Base-by-base conservation (phyloP, 2,888 invertebrate genomes). In the Hydroisotoma schaefferi region DNA sequence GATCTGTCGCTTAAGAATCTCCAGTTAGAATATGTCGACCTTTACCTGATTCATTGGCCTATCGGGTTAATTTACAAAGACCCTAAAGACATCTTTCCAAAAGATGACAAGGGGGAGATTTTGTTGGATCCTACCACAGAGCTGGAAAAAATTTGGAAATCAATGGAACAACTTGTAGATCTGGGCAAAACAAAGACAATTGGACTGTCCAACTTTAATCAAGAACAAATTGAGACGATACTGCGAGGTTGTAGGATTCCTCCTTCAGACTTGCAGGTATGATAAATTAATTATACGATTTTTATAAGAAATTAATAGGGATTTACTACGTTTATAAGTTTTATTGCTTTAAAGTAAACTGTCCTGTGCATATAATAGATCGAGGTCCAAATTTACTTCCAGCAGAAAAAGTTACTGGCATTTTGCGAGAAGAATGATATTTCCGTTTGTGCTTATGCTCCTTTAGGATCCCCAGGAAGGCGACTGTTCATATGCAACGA, bases 141-240 rank as follows among this genome's bases (percentile, higher is more conserved):
- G 77, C 84, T 86, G 69, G 71, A 85, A 20, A 85, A 85, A 37
- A 80, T 87, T 52, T 93, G 92, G 92, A 83, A 83, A 81, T 82
- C 81, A 66, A 81, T 88, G 80, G 83, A 87, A 73, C 81, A 82
- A 62, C 81, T 87, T 74, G 85, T 87, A 22, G 80, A 83, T 29
- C 78, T 79, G 1, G 90, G 90, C 0, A 80, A 84, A 23, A 80
- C 86, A 0, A 87, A 84, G 73, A 82, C 89, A 15, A 88, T 94
- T 72, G 94, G 94, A 0, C 75, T 94, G 2, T 94, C 92, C 0
- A 94, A 94, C 76, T 85, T 90, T 75, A 92, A 87, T 76, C 79
- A 78, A 37, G 78, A 80, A 20, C 94, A 94, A 78, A 81, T 93
- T 59, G 77, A 81, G 53, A 80, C 85, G 57, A 77, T 93, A 57